Evolutionary conservation across 2,888 invertebrate species (phyloP), one percentile per base, ranked within the genome.

Genomic region (Hetaerina titia): DNA sequence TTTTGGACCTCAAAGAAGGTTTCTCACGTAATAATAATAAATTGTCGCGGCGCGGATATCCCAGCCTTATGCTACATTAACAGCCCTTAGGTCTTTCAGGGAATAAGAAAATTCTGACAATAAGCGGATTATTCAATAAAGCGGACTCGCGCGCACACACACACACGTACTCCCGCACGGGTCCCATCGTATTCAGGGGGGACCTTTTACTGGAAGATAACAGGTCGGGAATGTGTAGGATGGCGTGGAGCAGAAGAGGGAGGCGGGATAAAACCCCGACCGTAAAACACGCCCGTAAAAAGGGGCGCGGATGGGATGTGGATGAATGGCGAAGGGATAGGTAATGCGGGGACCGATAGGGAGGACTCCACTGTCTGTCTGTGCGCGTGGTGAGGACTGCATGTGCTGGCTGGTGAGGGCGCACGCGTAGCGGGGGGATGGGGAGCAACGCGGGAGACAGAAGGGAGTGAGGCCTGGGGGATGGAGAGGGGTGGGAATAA

Each of bases 81-180:
- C 92, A 13, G 5, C 92, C 69, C 90, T 69, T 64, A 64, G 45
- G 64, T 69, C 92, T n/a, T 81, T 81, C 81, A 22, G 81, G 81
- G 81, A 69, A 69, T 69, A 92, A 89, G 57, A 17, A 89, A 11
- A n/a, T 19, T 17, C 22, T n/a, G 22, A 92, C 92, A 56, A 45
- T 92, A 92, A 92, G 92, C 92, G 92, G 92, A 92, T 92, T 92
- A 92, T 92, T 92, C 69, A 74, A 69, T 92, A 90, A 25, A 31
- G 90, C 31, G 45, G 92, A 89, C 57, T 57, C 64, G 56, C 58
- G 22, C 89, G 57, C n/a, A 74, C 92, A 56, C 81, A 81, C 81
- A 69, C 25, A 15, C 19, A 31, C 13, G 81, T 9, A 5, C 13
- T 45, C 45, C 45, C 7, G 81, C 31, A 31, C 25, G 11, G 81